Evolutionary conservation across 2,888 invertebrate species (phyloP).

Genomic region (Hesperia comma): DNA sequence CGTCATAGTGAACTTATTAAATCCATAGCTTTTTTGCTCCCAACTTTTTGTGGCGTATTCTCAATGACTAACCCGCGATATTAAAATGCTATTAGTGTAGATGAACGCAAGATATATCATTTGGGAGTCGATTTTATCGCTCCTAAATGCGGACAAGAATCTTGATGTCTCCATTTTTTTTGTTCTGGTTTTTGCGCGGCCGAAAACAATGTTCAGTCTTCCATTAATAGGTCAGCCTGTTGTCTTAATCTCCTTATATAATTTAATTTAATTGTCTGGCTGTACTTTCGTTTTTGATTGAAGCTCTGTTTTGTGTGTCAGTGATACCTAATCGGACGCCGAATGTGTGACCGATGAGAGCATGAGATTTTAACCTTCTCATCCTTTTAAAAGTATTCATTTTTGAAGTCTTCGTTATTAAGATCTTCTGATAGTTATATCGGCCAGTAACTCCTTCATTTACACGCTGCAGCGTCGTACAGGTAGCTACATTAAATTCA

Average conservation of each 20-base stretch:
- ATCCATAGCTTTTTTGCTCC: slow-evolving; percentile 43
- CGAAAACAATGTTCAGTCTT: slow-evolving; percentile 62
- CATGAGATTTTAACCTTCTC: no score
- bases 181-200: slow-evolving; percentile 58
- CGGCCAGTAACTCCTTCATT: no score
- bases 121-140: slow-evolving; percentile 75
- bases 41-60: slow-evolving; percentile 42
- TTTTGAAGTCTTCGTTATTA: no score
- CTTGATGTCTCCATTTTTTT: slow-evolving; percentile 71
- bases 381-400: no score
- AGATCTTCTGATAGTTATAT: no score
- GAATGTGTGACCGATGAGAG: no score
- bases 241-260: slow-evolving; percentile 40
- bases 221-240: slow-evolving; percentile 59
- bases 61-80: slow-evolving; percentile 73
- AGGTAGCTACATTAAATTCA: no score
- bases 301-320: no score
- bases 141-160: slow-evolving; percentile 75
- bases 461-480: no score
- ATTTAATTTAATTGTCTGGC: slow-evolving; percentile 21
- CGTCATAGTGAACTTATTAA: slow-evolving; percentile 41
- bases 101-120: slow-evolving; percentile 75
- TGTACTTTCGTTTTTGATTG: not conserved
- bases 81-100: slow-evolving; percentile 82
- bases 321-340: no score